Percentiles rank a stretch among this genome's conserved stretches.
These are phyloP conservation scores for Helicorthomorpha holstii DNA, from an alignment of 1,140 invertebrate species.

Conservation along the genomic window DNA sequence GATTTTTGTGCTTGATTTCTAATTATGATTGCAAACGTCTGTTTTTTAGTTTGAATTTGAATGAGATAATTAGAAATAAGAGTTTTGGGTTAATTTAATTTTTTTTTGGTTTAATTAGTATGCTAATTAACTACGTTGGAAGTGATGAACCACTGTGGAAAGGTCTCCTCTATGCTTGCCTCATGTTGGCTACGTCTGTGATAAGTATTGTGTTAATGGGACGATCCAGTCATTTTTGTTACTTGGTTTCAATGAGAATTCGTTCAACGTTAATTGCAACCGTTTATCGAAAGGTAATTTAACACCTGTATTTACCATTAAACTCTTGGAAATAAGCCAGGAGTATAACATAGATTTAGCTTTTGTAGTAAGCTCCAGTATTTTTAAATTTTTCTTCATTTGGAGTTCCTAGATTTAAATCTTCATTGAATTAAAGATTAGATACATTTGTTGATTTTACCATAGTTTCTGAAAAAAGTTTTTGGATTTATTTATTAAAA, in stretches of 20 bases:
- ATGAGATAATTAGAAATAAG: too few relatives aligned
- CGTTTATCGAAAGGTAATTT: background rate
- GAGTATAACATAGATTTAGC: background rate
- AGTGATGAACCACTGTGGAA: slow-evolving; percentile 53
- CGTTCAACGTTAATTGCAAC: background rate
- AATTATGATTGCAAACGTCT: too few relatives aligned
- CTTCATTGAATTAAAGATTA: too few relatives aligned
- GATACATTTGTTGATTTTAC: background rate
- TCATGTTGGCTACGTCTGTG: slow-evolving; percentile 17
- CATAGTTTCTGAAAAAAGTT: background rate
- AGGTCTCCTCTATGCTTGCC: slow-evolving; percentile 61
- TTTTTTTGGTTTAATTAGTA: slow-evolving; percentile 8
- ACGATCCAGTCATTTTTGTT: background rate
- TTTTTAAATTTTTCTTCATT: too few relatives aligned
- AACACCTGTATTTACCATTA: background rate
- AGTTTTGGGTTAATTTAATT: too few relatives aligned
- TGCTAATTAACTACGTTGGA: slow-evolving; percentile 41
- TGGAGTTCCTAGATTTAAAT: too few relatives aligned
- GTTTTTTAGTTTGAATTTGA: too few relatives aligned
- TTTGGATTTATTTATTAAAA: background rate
- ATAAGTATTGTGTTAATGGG: background rate
- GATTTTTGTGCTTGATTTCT: too few relatives aligned
- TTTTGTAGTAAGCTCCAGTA: background rate
- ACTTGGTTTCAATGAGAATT: background rate
- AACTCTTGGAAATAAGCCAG: background rate